phyloP scores from a whole-genome alignment of 2,113 vertebrate species.

The Chloropsis hardwickii region DNA sequence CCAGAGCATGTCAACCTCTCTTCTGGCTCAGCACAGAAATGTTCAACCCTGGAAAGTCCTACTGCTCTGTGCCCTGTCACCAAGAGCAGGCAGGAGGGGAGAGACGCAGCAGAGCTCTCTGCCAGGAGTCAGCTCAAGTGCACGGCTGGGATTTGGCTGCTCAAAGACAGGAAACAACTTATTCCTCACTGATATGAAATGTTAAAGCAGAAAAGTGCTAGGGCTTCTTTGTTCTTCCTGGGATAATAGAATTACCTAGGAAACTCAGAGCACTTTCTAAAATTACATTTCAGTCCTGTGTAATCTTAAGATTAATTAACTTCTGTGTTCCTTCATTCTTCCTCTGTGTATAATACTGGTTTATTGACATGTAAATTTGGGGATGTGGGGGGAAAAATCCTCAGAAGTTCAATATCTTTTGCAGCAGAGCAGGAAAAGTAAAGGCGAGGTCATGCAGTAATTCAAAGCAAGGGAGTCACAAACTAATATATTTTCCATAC shows the following conservation, averaged over 20 bases:
- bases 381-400: neutral
- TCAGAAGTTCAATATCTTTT: constrained; percentile 29
- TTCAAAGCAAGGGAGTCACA: neutral
- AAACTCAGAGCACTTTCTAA: neutral
- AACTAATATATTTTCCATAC: neutral
- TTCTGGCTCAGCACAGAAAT: neutral
- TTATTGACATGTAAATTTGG: constrained; percentile 28
- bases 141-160: neutral
- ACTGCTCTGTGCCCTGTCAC: neutral
- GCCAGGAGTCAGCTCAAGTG: neutral
- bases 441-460: neutral
- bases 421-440: neutral
- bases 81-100: neutral
- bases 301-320: constrained; percentile 51
- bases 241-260: constrained; percentile 13
- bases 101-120: neutral
- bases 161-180: neutral
- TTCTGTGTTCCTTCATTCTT: constrained; percentile 2
- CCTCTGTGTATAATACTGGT: constrained; percentile 2
- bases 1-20: fast-evolving
- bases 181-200: neutral
- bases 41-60: neutral
- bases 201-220: neutral
- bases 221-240: neutral
- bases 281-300: neutral